Evolutionary conservation across 2,113 vertebrate genomes (phyloP).

Genomic region (Epinephelus moara): DNA sequence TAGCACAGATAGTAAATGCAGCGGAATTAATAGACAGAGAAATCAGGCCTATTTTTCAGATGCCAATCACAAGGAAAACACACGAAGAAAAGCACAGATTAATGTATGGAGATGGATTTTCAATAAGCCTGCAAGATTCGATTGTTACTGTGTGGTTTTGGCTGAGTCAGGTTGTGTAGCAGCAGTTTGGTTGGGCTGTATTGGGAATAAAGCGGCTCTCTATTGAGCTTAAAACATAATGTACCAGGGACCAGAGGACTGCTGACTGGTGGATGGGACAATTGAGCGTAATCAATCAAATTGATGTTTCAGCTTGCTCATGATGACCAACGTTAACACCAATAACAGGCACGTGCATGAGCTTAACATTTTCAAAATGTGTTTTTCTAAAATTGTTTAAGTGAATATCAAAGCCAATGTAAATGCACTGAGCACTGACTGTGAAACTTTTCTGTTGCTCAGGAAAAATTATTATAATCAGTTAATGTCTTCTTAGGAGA

Average conservation of each 20-base stretch:
- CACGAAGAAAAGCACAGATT: background rate
- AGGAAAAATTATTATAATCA: background rate
- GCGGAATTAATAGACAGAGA: background rate
- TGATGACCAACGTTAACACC: slow-evolving; percentile 37
- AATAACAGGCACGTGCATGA: slow-evolving; percentile 1
- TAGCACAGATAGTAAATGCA: slow-evolving; percentile 10
- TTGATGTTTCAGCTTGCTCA: slow-evolving; percentile 49
- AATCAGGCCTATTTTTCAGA: background rate
- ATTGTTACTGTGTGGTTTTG: slow-evolving; percentile 22
- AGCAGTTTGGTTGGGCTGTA: slow-evolving; percentile 4
- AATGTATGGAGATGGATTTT: slow-evolving; percentile 40
- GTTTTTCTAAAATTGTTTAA: background rate
- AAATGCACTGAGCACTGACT: background rate
- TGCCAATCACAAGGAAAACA: slow-evolving; percentile 6
- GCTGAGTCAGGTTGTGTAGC: slow-evolving; percentile 49
- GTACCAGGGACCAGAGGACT: slow-evolving; percentile 45
- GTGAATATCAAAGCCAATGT: background rate
- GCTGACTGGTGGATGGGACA: slow-evolving; percentile 53
- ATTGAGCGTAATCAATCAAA: slow-evolving; percentile 69
- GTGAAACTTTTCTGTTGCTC: slow-evolving; percentile 9
- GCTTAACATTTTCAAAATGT: background rate
- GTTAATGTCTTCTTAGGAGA: too few species aligned
- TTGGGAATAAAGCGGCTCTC: slow-evolving; percentile 27
- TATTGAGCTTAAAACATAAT: slow-evolving; percentile 48
- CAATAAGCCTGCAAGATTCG: slow-evolving; percentile 34